phyloP scores from a whole-genome alignment of 2,797 vertebrate genomes.

The Microctenopoma steveboyesi region DNA sequence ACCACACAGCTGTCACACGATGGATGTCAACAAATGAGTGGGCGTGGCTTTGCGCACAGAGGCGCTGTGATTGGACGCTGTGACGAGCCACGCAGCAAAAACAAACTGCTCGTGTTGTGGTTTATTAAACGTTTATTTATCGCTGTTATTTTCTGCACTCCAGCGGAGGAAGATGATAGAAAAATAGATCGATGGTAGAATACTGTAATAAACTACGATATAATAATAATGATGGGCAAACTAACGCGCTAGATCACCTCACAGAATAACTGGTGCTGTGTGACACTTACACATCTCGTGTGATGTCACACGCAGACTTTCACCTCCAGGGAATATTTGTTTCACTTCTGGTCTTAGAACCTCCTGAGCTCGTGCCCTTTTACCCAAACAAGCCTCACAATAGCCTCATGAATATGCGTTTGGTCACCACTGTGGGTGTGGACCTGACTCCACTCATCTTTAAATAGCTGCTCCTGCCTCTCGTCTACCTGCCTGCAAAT shows the following conservation, averaged over 20 bases:
- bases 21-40: slow-evolving; percentile 44
- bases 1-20: too few relatives aligned
- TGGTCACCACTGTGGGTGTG: slow-evolving; percentile 59
- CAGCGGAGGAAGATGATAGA: too few relatives aligned
- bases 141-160: background rate
- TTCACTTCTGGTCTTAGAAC: slow-evolving; percentile 19
- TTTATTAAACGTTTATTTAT: background rate
- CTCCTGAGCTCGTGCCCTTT: slow-evolving; percentile 51
- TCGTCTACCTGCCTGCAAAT: slow-evolving; percentile 37
- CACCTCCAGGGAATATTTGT: slow-evolving; percentile 22
- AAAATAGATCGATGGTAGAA: background rate
- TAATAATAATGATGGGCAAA: too few relatives aligned
- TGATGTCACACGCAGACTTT: slow-evolving; percentile 52
- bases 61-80: slow-evolving; percentile 48
- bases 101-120: slow-evolving; percentile 3
- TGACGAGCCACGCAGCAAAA: slow-evolving; percentile 27
- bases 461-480: slow-evolving; percentile 55
- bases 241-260: too few relatives aligned
- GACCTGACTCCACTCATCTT: slow-evolving; percentile 26
- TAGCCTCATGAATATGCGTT: slow-evolving; percentile 75
- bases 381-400: slow-evolving; percentile 48
- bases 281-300: slow-evolving; percentile 6
- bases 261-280: too few relatives aligned
- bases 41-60: background rate
- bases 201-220: too few relatives aligned